Evolutionary conservation across 2,888 invertebrate genomes (phyloP), one percentile per base, ranked within the genome.

Genomic region (Drosophila setosimentum): DNA sequence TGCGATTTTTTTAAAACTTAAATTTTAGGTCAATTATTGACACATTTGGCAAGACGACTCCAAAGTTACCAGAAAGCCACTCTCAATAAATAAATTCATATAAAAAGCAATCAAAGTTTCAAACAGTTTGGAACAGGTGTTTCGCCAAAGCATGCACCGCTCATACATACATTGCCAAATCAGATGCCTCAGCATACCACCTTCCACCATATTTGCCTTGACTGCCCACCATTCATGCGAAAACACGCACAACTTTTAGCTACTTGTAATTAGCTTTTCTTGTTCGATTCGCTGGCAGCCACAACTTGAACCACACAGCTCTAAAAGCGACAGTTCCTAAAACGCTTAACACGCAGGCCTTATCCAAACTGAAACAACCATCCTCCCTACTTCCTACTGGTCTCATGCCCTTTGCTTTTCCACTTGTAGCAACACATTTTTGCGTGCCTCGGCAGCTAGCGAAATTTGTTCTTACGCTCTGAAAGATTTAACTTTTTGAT

Each of bases 401-500:
- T 4, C 42, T 21, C 24, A 4, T 21, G 50, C 45, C 24, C 50
- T n/a, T 24, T n/a, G 13, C 13, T 33, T 53, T 8, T 3, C 27
- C 64, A 55, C 48, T 62, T 60, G 68, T 63, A 37, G 54, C 69
- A 72, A 69, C 65, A 69, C 76, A 86, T 82, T 82, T 84, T 82
- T 88, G 84, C 90, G 84, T 80, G 76, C 80, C 71, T 78, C 69
- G 75, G 71, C 68, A 71, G 69, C 78, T 68, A 69, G 80, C 66
- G 65, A 85, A 82, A 77, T 74, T 88, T 71, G 70, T 73, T 77
- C 88, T 80, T 82, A 62, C 85, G 83, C 86, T 80, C 77, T 72
- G 74, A 72, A 89, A 85, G 84, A 90, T 85, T 91, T 86, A 83
- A 89, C 89, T 89, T 91, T 91, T 90, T 91, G 92, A 92, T 91